Evolutionary conservation across 2,888 invertebrate genomes (phyloP), one percentile per base, ranked within the genome.

Genomic region (Oscheius sp.): DNA sequence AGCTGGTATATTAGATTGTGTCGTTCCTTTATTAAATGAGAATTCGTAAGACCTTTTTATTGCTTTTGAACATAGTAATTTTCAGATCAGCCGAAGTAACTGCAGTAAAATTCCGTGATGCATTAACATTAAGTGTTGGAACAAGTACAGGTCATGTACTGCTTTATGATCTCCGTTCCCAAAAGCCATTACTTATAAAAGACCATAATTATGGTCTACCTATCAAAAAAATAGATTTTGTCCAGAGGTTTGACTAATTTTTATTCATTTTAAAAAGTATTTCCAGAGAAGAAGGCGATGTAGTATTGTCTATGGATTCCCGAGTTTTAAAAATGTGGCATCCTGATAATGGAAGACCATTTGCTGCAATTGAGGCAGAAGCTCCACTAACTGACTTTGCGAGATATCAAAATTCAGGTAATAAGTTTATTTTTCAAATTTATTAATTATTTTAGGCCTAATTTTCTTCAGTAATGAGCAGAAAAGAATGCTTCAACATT

Each of bases 121-220:
- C 88, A 3, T 82, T 91, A 45, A 88, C 87, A 34, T 78, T 91
- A 65, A 97, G 92, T 23, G 94, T 96, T 2, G 98, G 98, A 12
- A 96, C 95, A 39, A 91, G 92, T 4, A 93, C 93, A 23, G 98
- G 98, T 0, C 95, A 97, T 89, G 91, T 96, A 29, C 89, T 97
- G 10, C 87, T 98, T 0, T 99, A 96, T 87, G 98, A 99, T 87
- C 91, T 99, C 74, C 91, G 98, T 75, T 92, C 95, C 5, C 92
- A 91, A 79, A 93, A 92, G 85, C 97, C 98, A 0, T 90, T 93
- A 50, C 88, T 92, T 48, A 90, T 94, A 0, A 97, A 97, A 87
- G 96, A 99, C 88, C 97, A 98, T 86, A 92, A 94, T 90, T 95
- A 96, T 87, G 93, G 92, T 71, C 89, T 93, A 57, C 95, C 97